These are phyloP conservation scores for Grammomys dolichurus DNA, from an alignment of 2,113 vertebrate genomes.

Conservation along the genomic window DNA sequence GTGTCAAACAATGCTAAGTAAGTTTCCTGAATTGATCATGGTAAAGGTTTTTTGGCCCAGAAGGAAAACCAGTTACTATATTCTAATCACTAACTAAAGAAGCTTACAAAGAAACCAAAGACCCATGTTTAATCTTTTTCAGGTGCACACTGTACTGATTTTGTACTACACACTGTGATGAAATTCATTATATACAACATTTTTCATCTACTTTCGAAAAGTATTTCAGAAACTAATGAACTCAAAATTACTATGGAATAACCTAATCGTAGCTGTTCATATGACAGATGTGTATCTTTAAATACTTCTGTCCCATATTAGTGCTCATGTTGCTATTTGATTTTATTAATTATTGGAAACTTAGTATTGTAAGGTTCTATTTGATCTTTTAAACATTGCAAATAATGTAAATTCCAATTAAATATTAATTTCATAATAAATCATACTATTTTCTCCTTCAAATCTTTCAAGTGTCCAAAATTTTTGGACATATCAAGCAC, in stretches of 20 bases:
- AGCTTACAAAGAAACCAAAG: neutral
- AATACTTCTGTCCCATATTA: neutral
- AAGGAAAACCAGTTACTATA: neutral
- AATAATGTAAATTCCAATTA: conserved; percentile 37
- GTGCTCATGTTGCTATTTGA: neutral
- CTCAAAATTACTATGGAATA: neutral
- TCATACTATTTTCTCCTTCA: neutral
- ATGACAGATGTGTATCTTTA: neutral
- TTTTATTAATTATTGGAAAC: neutral
- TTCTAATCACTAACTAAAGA: neutral
- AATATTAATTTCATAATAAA: neutral
- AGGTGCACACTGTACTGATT: neutral
- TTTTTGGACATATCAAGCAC: neutral
- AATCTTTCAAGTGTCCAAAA: neutral
- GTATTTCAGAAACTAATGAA: neutral
- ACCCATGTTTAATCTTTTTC: neutral
- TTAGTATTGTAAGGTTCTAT: neutral
- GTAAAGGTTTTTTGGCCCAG: neutral
- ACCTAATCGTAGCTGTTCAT: neutral
- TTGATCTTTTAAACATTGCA: neutral
- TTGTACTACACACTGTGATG: neutral
- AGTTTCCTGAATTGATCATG: neutral
- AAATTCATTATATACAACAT: neutral
- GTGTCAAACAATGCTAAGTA: neutral
- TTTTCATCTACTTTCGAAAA: neutral